These are phyloP conservation scores for Conistra vaccinii DNA, from an alignment of 2,888 invertebrate genomes.

Conservation along the genomic window DNA sequence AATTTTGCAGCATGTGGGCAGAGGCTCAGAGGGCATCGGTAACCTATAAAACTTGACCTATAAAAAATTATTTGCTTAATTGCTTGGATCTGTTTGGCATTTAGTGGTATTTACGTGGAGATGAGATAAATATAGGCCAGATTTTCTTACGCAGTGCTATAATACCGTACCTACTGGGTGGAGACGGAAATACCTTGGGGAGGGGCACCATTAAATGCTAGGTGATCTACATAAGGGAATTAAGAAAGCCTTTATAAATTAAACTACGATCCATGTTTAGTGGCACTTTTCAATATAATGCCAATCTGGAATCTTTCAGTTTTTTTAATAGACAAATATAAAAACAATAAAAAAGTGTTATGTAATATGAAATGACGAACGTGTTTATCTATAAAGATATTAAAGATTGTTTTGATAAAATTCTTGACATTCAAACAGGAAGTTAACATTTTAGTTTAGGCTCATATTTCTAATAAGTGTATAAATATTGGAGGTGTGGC, in stretches of 20 bases:
- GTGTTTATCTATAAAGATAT: slow-evolving; percentile 16
- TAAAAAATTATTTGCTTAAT: not conserved
- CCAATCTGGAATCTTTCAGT: not conserved
- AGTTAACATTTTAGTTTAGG: slow-evolving; percentile 5
- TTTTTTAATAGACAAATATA: not conserved
- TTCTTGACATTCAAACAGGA: slow-evolving; percentile 25
- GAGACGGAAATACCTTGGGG: slow-evolving; percentile 16
- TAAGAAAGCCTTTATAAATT: not conserved
- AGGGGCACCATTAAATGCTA: not conserved
- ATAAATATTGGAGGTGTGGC: slow-evolving; percentile 51
- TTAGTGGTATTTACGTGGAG: slow-evolving; percentile 13
- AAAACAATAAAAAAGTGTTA: slow-evolving; percentile 9
- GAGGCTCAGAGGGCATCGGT: not conserved
- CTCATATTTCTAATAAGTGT: slow-evolving; percentile 9
- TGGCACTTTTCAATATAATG: not conserved
- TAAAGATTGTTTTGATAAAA: slow-evolving; percentile 27
- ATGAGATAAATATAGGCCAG: slow-evolving; percentile 9
- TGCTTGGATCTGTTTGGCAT: not conserved
- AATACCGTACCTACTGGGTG: not conserved
- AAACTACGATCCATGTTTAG: not conserved
- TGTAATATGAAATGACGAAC: slow-evolving; percentile 12
- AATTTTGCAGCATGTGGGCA: not conserved
- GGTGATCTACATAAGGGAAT: not conserved
- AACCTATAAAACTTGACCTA: slow-evolving; percentile 8
- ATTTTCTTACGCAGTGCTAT: not conserved